These are phyloP conservation scores for Luehdorfia chinensis DNA, from an alignment of 1,140 invertebrate genomes.

Conservation along the genomic window DNA sequence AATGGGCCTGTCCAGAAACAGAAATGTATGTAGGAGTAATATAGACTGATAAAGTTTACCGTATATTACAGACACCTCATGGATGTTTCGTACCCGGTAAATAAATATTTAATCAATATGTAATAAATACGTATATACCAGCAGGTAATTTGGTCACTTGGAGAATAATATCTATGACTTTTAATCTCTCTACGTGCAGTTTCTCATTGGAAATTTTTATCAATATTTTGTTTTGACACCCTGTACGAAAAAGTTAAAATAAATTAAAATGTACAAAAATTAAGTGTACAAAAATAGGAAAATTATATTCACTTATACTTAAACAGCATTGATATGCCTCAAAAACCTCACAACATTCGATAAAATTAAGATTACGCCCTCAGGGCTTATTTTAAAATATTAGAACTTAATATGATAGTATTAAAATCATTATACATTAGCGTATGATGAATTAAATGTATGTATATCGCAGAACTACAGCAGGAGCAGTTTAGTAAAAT, in stretches of 20 bases:
- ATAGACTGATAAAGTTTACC: background rate
- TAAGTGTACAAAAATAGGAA: constrained; percentile 38
- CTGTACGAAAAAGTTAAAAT: constrained; percentile 31
- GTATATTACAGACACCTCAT: background rate
- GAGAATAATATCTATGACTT: constrained; percentile 41
- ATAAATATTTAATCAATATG: constrained; percentile 2
- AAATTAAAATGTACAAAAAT: constrained; percentile 31
- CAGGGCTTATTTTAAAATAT: constrained; percentile 25
- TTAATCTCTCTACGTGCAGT: constrained; percentile 26
- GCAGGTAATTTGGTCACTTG: constrained; percentile 56
- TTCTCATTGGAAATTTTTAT: constrained; percentile 28
- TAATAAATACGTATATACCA: constrained; percentile 3
- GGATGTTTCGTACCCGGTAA: constrained; percentile 7
- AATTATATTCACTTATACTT: constrained; percentile 35
- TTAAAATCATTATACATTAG: constrained; percentile 23
- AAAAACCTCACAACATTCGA: constrained; percentile 49
- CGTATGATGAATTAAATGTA: constrained; percentile 21
- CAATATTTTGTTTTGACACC: constrained; percentile 33
- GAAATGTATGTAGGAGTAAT: constrained; percentile 15
- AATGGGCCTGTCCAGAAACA: constrained; percentile 17
- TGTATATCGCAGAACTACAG: constrained; percentile 15
- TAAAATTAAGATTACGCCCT: constrained; percentile 40
- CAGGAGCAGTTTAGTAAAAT: constrained; percentile 12
- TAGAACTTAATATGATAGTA: constrained; percentile 13
- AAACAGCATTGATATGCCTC: constrained; percentile 59